A percentile compares a stretch with the other conserved stretches of the same genome.
phyloP scores from a whole-genome alignment of 2,888 invertebrate genomes.

The Heterodera filipjevi region DNA sequence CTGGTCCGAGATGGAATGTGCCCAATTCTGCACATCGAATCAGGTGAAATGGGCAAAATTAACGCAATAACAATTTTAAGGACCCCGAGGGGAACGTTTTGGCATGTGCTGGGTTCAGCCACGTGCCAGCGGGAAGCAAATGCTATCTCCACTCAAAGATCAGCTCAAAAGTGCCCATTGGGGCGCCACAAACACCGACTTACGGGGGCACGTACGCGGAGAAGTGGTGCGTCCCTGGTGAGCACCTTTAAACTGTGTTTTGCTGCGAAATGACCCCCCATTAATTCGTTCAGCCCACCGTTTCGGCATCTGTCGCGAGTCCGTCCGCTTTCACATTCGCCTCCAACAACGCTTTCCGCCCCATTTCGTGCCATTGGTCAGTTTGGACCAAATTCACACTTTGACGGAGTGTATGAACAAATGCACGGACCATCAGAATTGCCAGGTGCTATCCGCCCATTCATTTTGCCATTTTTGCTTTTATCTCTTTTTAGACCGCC shows the following conservation, averaged over 20 bases:
- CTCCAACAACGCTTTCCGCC: slow-evolving; percentile 14
- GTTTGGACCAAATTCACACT: slow-evolving; percentile 3
- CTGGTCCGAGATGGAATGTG: slow-evolving; percentile 26
- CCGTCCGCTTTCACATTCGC: slow-evolving; percentile 18
- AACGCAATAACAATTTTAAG: background rate
- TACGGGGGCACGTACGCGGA: slow-evolving; percentile 8
- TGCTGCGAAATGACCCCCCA: background rate
- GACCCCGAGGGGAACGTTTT: slow-evolving; percentile 21
- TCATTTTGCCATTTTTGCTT: background rate
- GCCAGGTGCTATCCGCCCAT: background rate
- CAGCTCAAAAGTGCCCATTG: background rate
- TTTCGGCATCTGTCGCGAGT: slow-evolving; percentile 22
- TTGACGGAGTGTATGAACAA: slow-evolving; percentile 21
- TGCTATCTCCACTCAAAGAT: slow-evolving; percentile 19
- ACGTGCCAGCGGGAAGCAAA: slow-evolving; percentile 21
- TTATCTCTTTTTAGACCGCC: background rate
- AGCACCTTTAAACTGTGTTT: background rate
- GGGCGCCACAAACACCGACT: background rate
- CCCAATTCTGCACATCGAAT: slow-evolving; percentile 16
- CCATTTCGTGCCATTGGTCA: background rate
- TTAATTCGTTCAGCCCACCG: slow-evolving; percentile 13
- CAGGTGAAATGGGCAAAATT: background rate
- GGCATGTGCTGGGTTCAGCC: slow-evolving; percentile 23
- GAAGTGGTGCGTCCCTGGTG: slow-evolving; percentile 29
- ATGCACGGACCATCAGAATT: slow-evolving; percentile 17